These are phyloP conservation scores for Heliconius erato DNA, from an alignment of 2,888 invertebrate genomes.

Conservation along the genomic window DNA sequence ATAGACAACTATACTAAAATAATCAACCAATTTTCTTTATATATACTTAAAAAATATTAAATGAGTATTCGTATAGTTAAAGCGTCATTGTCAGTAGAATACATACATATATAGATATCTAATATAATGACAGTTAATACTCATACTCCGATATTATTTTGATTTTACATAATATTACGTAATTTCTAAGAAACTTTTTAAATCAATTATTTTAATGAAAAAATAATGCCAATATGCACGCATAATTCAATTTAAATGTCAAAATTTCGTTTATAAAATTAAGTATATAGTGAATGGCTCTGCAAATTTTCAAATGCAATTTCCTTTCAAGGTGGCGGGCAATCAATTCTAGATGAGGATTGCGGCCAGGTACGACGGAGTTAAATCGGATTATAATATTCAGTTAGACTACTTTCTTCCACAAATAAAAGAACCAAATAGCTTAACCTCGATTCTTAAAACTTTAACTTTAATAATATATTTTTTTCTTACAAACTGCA, in stretches of 20 bases:
- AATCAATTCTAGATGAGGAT: slow-evolving; percentile 45
- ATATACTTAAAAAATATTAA: too few relatives aligned
- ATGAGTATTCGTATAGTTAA: too few relatives aligned
- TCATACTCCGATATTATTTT: not conserved
- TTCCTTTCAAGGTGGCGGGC: slow-evolving; percentile 42
- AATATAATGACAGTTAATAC: not conserved
- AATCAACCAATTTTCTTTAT: too few relatives aligned
- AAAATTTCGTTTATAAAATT: slow-evolving; percentile 28
- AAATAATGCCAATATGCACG: not conserved
- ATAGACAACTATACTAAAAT: too few relatives aligned
- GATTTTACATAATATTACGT: not conserved
- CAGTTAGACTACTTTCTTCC: slow-evolving; percentile 36
- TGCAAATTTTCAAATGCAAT: slow-evolving; percentile 46
- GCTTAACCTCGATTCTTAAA: slow-evolving; percentile 19
- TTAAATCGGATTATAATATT: slow-evolving; percentile 45
- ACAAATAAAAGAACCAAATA: slow-evolving; percentile 34
- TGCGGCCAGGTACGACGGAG: slow-evolving; percentile 45
- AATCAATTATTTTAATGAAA: not conserved
- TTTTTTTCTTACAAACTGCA: too few relatives aligned
- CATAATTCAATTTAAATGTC: slow-evolving; percentile 13
- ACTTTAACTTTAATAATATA: too few relatives aligned
- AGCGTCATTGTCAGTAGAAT: too few relatives aligned
- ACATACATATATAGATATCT: not conserved
- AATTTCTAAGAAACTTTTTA: not conserved
- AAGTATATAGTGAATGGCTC: slow-evolving; percentile 39